Percentiles rank a stretch among this genome's conserved stretches.
Conservation (phyloP, 2,797 vertebrate genomes). For the Anguilla marmorata region DNA sequence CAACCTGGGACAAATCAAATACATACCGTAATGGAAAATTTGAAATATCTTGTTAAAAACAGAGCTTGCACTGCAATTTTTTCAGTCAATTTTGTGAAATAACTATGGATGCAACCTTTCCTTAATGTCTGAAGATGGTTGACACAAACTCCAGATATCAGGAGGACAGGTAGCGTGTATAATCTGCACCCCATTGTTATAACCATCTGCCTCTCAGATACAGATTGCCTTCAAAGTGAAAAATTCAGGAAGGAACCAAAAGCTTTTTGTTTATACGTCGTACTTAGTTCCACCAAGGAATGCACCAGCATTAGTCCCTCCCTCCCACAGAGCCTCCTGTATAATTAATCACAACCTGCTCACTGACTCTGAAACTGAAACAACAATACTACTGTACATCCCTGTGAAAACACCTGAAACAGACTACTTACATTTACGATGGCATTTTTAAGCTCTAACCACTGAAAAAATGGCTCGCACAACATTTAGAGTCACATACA, state of each 20-base stretch:
- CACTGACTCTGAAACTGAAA: background rate
- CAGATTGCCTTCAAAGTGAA: slow-evolving; percentile 63
- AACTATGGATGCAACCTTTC: slow-evolving; percentile 41
- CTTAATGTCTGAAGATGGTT: slow-evolving; percentile 61
- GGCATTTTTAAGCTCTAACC: background rate
- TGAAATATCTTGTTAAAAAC: background rate
- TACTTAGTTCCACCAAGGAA: slow-evolving; percentile 43
- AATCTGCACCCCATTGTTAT: slow-evolving; percentile 65
- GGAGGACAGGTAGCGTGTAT: slow-evolving; percentile 56
- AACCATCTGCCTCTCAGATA: slow-evolving; percentile 75
- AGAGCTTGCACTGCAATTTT: background rate
- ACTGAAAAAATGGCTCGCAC: background rate
- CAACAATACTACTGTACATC: background rate
- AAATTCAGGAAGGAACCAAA: slow-evolving; percentile 43
- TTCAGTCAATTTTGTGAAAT: background rate
- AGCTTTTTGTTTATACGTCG: slow-evolving; percentile 52
- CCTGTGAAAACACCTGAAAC: background rate
- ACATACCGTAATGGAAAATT: background rate
- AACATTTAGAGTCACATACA: background rate
- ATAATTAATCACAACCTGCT: slow-evolving; percentile 9
- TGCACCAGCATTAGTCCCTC: slow-evolving; percentile 35
- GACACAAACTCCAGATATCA: slow-evolving; percentile 46
- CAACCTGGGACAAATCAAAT: background rate
- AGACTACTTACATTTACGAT: background rate
- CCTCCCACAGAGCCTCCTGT: background rate